Conservation (phyloP, 2,113 vertebrate species). For the Loxodonta africana region DNA sequence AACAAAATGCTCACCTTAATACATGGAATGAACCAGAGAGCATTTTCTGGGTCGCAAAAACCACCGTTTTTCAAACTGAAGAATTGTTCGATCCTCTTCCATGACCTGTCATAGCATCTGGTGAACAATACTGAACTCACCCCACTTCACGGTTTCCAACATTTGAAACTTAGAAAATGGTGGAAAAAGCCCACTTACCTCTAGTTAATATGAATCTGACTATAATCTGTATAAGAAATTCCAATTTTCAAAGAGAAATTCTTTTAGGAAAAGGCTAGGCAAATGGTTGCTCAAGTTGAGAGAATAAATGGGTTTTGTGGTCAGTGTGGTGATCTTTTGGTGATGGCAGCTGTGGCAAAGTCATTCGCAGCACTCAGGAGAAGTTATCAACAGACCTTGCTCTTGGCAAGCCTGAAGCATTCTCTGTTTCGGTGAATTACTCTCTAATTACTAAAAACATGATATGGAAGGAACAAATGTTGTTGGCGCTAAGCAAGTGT, state of each 20-base stretch:
- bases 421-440: slow-evolving; percentile 60
- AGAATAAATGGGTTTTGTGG: slow-evolving; percentile 31
- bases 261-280: slow-evolving; percentile 31
- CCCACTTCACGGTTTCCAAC: not conserved
- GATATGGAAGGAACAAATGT: slow-evolving; percentile 69
- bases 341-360: slow-evolving; percentile 49
- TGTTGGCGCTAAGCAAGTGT: slow-evolving; percentile 61
- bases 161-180: slow-evolving; percentile 36
- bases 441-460: slow-evolving; percentile 75
- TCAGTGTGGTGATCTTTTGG: not conserved
- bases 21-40: not conserved
- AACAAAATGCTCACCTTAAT: not conserved
- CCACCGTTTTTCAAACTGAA: not conserved
- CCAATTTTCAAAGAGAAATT: slow-evolving; percentile 41
- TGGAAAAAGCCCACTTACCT: not conserved
- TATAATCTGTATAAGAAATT: not conserved
- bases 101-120: not conserved
- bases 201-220: not conserved
- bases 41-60: not conserved
- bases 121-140: slow-evolving; percentile 6
- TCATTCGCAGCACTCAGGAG: slow-evolving; percentile 64
- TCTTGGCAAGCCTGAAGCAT: slow-evolving; percentile 65
- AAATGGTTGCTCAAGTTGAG: not conserved
- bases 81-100: not conserved
- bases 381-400: slow-evolving; percentile 38